Base-by-base conservation (phyloP, 2,797 vertebrate species). In the Scleropages formosus region DNA sequence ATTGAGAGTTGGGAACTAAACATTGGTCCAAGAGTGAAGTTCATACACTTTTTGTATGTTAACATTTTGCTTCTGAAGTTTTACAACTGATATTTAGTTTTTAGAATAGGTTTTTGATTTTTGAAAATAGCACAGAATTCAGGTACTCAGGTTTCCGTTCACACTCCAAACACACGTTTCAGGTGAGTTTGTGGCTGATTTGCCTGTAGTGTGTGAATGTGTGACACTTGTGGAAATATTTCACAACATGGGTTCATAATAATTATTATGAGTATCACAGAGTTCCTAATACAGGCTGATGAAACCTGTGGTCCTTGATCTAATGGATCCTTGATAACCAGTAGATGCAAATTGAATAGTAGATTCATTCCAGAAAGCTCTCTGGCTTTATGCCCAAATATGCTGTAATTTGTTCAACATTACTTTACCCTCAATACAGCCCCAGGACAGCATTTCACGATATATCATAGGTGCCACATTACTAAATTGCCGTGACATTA, bases 331-430 rank as follows among this genome's bases (percentile, higher is more conserved):
- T 78, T 71, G 72, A 78, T 78, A 80, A 79, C 75, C 75, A 77
- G 81, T 79, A 79, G 72, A 75, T 73, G 51, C 56, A 84, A 82
- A 82, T 75, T 77, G 77, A 81, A 78, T 64, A 65, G 79, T 79
- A 80, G 62, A 72, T 77, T 73, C 56, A 64, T 63, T 73, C 61
- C 31, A 73, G 60, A 68, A 60, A 56, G 66, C 70, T 69, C 61
- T n/a, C 69, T 77, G 69, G 75, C 60, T 16, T 56, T 76, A 65
- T 76, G 75, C 78, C 70, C 68, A 73, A 74, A 80, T 77, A 71
- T 77, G 75, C 72, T 80, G 49, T 71, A 75, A 64, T 80, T 71
- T 74, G 60, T 74, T 65, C 73, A 8, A 65, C 62, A 64, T 74
- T 53, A 74, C 46, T 63, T 51, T 26, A 62, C 26, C 46, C 49